phyloP scores from a whole-genome alignment of 2,888 invertebrate species.

The Pseudococcus jackbeardsleyi region DNA sequence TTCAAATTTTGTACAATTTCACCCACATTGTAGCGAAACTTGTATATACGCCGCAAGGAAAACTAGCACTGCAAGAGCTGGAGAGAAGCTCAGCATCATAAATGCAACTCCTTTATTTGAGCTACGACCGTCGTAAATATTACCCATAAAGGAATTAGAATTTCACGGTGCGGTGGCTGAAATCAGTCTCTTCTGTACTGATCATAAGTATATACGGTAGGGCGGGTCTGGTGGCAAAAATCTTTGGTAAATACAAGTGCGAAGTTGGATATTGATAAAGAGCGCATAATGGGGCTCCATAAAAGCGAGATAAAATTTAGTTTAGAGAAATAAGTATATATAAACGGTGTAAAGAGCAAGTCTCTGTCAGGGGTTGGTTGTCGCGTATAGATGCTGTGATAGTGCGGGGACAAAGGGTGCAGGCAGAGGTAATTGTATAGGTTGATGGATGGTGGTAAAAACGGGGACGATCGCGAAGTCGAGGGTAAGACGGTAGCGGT shows the following conservation, averaged over 20 bases:
- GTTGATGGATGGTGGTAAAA: conserved; percentile 58
- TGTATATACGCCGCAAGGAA: too few relatives aligned
- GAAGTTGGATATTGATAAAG: conserved; percentile 48
- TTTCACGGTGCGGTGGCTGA: conserved; percentile 16
- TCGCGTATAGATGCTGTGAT: not conserved
- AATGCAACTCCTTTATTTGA: conserved; percentile 12
- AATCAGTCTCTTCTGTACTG: not conserved
- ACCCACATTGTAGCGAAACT: too few relatives aligned
- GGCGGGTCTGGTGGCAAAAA: not conserved
- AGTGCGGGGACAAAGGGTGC: not conserved
- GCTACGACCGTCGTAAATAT: conserved; percentile 17
- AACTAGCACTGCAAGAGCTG: too few relatives aligned
- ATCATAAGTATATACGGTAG: not conserved
- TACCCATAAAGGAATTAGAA: conserved; percentile 21
- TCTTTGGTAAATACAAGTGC: conserved; percentile 12
- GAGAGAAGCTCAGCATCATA: not conserved
- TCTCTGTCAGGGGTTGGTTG: conserved; percentile 12
- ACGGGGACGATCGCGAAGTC: not conserved
- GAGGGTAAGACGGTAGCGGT: conserved; percentile 51
- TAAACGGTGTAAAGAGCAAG: conserved; percentile 22
- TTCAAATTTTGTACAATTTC: too few relatives aligned
- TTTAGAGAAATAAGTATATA: conserved; percentile 49
- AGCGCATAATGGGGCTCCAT: conserved; percentile 57
- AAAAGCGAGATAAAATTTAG: conserved; percentile 61
- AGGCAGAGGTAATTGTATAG: not conserved